Conservation (phyloP, 2,888 invertebrate genomes). For the Pseudanteris insignis region DNA sequence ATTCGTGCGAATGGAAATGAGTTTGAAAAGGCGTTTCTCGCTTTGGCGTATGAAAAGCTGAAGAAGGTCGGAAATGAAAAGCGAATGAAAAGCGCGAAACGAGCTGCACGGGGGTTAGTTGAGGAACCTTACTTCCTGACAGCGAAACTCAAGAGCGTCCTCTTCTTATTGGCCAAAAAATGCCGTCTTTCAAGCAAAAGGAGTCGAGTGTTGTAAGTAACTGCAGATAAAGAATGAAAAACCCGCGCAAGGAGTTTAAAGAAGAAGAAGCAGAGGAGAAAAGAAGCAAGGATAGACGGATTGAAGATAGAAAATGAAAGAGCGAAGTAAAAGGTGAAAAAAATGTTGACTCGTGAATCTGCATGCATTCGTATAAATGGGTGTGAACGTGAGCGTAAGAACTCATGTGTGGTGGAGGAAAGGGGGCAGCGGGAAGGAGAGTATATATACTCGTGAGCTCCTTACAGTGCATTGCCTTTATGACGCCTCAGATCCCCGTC, state of each 20-base stretch:
- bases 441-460: conserved; percentile 60
- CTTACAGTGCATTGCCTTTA: conserved; percentile 66
- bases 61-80: conserved; percentile 8
- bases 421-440: conserved; percentile 28
- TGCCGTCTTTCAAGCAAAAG: conserved; percentile 7
- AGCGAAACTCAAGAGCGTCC: conserved; percentile 5
- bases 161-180: conserved; percentile 13
- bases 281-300: conserved; percentile 18
- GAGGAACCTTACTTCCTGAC: conserved; percentile 15
- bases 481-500: conserved; percentile 60
- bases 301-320: conserved; percentile 36
- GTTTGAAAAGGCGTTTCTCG: conserved; percentile 4
- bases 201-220: conserved; percentile 6
- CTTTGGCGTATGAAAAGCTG: neutral
- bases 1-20: neutral
- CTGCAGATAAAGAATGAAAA: conserved; percentile 31
- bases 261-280: too few species aligned
- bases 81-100: conserved; percentile 8
- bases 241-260: too few species aligned
- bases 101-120: conserved; percentile 12
- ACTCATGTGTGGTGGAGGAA: conserved; percentile 27
- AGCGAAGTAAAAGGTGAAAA: conserved; percentile 16
- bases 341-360: conserved; percentile 21
- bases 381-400: too few species aligned
- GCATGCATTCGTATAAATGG: conserved; percentile 8